Base-by-base conservation (phyloP, 2,113 vertebrate species). In the Nibea coibor region DNA sequence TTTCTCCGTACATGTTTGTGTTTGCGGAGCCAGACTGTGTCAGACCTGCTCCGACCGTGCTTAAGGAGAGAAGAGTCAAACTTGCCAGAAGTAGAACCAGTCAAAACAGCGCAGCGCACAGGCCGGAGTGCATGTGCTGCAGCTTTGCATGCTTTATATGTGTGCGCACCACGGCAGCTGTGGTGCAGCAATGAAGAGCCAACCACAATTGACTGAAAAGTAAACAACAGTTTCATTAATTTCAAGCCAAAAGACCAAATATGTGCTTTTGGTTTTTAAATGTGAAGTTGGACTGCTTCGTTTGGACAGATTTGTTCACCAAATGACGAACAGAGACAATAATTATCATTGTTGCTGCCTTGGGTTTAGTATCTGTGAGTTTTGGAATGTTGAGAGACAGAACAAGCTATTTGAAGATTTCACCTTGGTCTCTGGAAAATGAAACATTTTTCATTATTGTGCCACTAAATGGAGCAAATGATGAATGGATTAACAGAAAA, bases 11-110 rank as follows among this genome's bases (percentile, higher is more conserved):
- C 80, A 56, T n/a, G 56, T 67, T 47, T 73, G 71, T 75, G 81
- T 79, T 75, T 22, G 72, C 45, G 5, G 50, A 74, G 20, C 74
- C 70, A 59, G 57, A 73, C 68, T 64, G 64, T 59, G 54, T 73
- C 43, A 57, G 75, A 80, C 64, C 64, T 78, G 80, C 65, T 87
- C 11, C 10, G 47, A 81, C 69, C 75, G 16, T 51, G 74, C 80
- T 57, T 3, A 59, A 43, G 81, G 76, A 81, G 35, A n/a, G 58
- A n/a, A 54, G 51, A 72, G 63, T 64, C 16, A 7, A 82, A 76
- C 62, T 75, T 69, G 69, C 58, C 72, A 58, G 57, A 51, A 73
- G 53, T 43, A 42, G 50, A 59, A 78, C 19, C 65, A 17, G 64
- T 65, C 58, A 65, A n/a, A 64, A 51, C 17, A 51, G 17, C 9